phyloP scores from a whole-genome alignment of 1,140 invertebrate genomes.

The Brachionus sp. region DNA sequence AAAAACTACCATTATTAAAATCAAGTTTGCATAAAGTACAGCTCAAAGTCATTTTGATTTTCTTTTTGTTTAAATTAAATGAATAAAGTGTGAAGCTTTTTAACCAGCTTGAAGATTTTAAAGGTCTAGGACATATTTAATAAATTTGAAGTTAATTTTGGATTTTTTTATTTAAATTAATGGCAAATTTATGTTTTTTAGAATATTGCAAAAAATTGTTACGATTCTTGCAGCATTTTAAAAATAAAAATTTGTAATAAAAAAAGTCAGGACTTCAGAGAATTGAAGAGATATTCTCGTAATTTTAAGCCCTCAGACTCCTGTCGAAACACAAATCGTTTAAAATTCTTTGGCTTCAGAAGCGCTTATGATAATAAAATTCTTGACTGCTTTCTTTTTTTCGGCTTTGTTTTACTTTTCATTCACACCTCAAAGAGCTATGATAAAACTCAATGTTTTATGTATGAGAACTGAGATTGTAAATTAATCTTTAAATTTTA shows the following conservation, averaged over 20 bases:
- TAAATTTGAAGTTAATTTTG: not conserved
- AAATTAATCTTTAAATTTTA: no score
- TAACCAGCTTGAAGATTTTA: not conserved
- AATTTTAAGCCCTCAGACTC: no score
- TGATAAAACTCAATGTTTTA: no score
- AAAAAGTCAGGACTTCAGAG: no score
- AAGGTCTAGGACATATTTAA: slow-evolving; percentile 20
- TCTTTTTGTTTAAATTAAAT: not conserved
- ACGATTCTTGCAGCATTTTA: not conserved
- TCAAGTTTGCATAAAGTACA: slow-evolving; percentile 35
- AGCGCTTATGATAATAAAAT: no score
- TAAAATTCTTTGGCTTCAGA: no score
- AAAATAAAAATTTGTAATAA: not conserved
- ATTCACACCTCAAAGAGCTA: no score
- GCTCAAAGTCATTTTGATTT: slow-evolving; percentile 8
- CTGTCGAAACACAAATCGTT: no score
- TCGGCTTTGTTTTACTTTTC: no score
- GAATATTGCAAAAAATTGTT: not conserved
- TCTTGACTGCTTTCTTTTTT: no score
- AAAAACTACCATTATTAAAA: slow-evolving; percentile 26
- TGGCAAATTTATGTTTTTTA: not conserved
- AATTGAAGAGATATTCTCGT: no score
- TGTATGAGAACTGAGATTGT: no score
- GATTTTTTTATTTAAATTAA: not conserved
- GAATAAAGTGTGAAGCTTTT: not conserved